phyloP scores from a whole-genome alignment of 37 sponge, comb jelly and placozoan species.

The Geodia barretti region DNA sequence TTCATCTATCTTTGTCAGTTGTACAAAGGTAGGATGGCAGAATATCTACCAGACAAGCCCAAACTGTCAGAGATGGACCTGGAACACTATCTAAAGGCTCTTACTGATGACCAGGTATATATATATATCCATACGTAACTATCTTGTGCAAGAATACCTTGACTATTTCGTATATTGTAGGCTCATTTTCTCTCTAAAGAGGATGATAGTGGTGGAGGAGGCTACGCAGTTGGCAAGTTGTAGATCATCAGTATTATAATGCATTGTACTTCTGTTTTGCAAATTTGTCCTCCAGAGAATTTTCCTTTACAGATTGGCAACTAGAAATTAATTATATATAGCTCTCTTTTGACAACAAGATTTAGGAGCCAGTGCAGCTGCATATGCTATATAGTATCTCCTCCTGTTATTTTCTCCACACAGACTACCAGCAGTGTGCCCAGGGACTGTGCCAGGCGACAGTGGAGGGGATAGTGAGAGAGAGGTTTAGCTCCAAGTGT shows the following conservation, averaged over 20 bases:
- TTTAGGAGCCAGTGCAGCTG: too few relatives aligned
- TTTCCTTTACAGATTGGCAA: too few relatives aligned
- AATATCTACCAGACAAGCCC: slow-evolving; percentile 27
- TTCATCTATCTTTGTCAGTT: slow-evolving; percentile 9
- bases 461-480: slow-evolving; percentile 71
- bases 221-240: slow-evolving; percentile 20
- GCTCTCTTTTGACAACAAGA: too few relatives aligned
- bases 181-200: slow-evolving; percentile 38
- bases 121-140: not conserved
- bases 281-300: too few relatives aligned
- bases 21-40: slow-evolving; percentile 19
- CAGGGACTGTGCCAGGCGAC: slow-evolving; percentile 57
- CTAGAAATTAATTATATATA: too few relatives aligned
- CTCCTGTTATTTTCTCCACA: not conserved
- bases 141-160: not conserved
- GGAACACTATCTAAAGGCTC: slow-evolving; percentile 69
- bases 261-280: too few relatives aligned
- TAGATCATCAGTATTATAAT: not conserved
- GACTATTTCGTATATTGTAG: not conserved
- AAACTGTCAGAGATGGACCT: slow-evolving; percentile 30
- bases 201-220: slow-evolving; percentile 68
- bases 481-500: slow-evolving; percentile 82
- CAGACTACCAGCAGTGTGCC: slow-evolving; percentile 47
- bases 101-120: slow-evolving; percentile 59
- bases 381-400: not conserved